Percentiles rank a stretch among this genome's conserved stretches.
Evolutionary conservation across 1,140 invertebrate genomes (phyloP).

Genomic region (Cepaea nemoralis): DNA sequence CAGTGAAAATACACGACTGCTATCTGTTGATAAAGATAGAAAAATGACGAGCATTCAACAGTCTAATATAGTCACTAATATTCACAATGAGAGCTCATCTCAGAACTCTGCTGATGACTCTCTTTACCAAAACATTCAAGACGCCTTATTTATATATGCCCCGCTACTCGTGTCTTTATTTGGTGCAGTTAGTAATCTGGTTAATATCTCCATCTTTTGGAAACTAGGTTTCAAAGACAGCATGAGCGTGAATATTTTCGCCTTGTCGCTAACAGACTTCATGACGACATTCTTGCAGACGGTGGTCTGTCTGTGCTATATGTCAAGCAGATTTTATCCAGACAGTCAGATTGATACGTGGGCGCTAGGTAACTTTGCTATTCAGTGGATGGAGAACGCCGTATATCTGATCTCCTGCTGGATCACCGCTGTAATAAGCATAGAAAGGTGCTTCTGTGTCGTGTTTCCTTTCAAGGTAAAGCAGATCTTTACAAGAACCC

Average conservation of each 20-base stretch:
- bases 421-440: background rate
- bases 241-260: background rate
- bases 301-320: background rate
- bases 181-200: background rate
- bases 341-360: background rate
- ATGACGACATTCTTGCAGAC: background rate
- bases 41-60: too few relatives aligned
- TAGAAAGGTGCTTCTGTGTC: slow-evolving; percentile 12
- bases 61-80: too few relatives aligned
- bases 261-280: slow-evolving; percentile 11
- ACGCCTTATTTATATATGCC: background rate
- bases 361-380: background rate
- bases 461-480: too few relatives aligned
- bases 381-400: background rate
- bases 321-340: background rate
- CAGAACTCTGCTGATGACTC: too few relatives aligned
- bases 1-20: too few relatives aligned
- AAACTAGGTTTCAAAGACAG: slow-evolving; percentile 8
- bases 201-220: background rate
- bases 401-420: background rate
- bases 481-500: background rate
- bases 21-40: too few relatives aligned
- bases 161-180: background rate
- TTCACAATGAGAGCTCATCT: too few relatives aligned
- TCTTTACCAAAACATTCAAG: too few relatives aligned